Base-by-base conservation (phyloP, 2,113 vertebrate genomes). In the Chauna torquata region DNA sequence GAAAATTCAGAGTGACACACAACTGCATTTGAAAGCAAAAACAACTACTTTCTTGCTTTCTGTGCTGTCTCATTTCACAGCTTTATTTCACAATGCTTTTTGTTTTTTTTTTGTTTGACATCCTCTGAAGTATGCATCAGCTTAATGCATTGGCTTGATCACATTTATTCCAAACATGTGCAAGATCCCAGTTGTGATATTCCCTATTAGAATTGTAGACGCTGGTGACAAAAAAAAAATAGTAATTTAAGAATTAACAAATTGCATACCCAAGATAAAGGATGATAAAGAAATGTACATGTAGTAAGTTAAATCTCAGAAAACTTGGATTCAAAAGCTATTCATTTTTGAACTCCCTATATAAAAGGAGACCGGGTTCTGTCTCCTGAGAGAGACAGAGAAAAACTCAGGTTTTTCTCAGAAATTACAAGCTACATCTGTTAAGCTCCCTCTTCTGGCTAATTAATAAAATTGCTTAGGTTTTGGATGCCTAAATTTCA, bases 371-470 rank as follows among this genome's bases (percentile, higher is more conserved):
- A 40, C 30, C 8, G 28, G 3, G 7, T 23, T 86, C 36, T 92
- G 1, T 44, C 59, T 64, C 66, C 68, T n/a, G n/a, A n/a, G n/a
- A n/a, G n/a, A n/a, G n/a, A n/a, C n/a, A n/a, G n/a, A n/a, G n/a
- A n/a, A 76, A 84, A 92, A 58, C 5, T 64, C 22, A 17, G 16
- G 11, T 24, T 36, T 86, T 92, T 47, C 49, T 78, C 71, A 71
- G 13, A 47, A 50, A 75, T 32, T 7, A 45, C 14, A 17, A 88
- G 20, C 50, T 78, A 6, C 27, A 49, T 40, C 32, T 81, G 58
- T 20, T 45, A 68, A 95, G 86, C 95, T 95, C 92, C 96, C 96
- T 93, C 92, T 97, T 92, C 94, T 94, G 92, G 97, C 47, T 93
- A 92, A 93, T 91, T 82, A 92, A 88, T 36, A 88, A 64, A 92